A percentile compares a stretch with the other conserved stretches of the same genome.
phyloP scores from a whole-genome alignment of 2,113 vertebrate genomes.

The Cervus canadensis region DNA sequence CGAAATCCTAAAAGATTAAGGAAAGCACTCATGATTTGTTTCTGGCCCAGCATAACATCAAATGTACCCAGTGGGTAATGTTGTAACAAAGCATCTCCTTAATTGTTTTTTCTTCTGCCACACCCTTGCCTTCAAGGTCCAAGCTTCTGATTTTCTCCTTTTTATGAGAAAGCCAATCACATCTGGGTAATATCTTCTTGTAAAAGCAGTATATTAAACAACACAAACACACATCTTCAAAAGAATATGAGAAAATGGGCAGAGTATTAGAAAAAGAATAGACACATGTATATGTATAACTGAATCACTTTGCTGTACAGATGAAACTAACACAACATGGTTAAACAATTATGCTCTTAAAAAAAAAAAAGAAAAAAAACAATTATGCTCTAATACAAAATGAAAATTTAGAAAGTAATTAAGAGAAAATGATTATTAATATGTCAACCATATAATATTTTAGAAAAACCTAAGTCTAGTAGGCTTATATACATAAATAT shows the following conservation, averaged over 20 bases:
- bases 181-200: neutral
- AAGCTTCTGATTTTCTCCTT: neutral
- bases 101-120: neutral
- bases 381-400: neutral
- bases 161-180: neutral
- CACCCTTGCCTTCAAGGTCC: neutral
- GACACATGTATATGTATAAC: neutral
- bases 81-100: neutral
- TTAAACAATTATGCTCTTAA: neutral
- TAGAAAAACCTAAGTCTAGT: neutral
- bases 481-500: neutral
- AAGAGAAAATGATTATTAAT: neutral
- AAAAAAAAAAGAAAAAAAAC: neutral
- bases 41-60: neutral
- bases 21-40: neutral
- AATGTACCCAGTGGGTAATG: neutral
- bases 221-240: neutral
- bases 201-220: neutral
- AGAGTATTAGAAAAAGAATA: neutral
- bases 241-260: neutral
- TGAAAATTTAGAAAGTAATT: neutral
- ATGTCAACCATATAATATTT: neutral
- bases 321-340: neutral
- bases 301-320: neutral
- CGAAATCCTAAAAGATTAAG: constrained; percentile 84